phyloP scores from a whole-genome alignment of 2,113 vertebrate species.

The Perca schrenkii region DNA sequence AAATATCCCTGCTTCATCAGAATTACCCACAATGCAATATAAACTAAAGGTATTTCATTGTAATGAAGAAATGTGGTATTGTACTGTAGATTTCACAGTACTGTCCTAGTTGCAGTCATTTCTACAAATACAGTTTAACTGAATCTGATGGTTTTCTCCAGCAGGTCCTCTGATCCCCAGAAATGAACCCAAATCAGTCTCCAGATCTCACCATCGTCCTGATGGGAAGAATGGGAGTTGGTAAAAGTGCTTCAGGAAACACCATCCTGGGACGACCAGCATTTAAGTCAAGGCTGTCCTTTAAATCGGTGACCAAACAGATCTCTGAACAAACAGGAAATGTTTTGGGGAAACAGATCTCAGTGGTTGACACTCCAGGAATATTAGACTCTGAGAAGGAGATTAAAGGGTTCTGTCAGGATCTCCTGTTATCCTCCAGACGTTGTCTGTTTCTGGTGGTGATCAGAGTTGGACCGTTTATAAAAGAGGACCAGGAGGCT shows the following conservation, averaged over 20 bases:
- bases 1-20: too few species aligned
- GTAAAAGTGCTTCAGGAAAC: constrained; percentile 16
- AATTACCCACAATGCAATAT: too few species aligned
- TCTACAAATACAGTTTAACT: too few species aligned
- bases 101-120: too few species aligned
- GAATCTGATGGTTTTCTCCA: too few species aligned
- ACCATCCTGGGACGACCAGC: neutral
- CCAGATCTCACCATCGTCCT: constrained; percentile 14
- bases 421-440: neutral
- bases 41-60: too few species aligned
- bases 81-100: too few species aligned
- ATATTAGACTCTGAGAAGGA: neutral
- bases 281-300: neutral
- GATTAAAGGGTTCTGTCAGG: neutral
- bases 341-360: neutral
- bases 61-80: too few species aligned
- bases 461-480: neutral
- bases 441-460: constrained; percentile 22
- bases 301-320: neutral
- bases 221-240: neutral
- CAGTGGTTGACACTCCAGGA: constrained; percentile 30
- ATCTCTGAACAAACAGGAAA: neutral
- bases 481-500: neutral
- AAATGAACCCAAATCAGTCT: too few species aligned
- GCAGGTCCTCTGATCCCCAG: too few species aligned